Conservation (phyloP, 2,797 vertebrate genomes). For the Rhynchotus rufescens region DNA sequence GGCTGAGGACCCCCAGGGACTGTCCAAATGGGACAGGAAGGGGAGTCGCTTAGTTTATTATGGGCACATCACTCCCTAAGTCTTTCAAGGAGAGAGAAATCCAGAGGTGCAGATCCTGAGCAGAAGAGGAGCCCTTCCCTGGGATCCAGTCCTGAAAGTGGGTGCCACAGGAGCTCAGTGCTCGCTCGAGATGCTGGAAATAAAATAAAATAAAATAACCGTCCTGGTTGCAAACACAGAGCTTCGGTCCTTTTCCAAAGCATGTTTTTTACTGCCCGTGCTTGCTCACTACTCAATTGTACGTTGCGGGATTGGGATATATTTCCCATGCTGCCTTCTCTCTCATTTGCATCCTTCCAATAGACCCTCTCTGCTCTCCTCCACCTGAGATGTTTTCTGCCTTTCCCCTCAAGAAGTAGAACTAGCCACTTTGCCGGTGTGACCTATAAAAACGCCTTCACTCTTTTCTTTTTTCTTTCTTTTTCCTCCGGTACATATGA, state of each 20-base stretch:
- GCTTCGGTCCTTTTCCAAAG: not conserved
- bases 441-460: conserved; percentile 73
- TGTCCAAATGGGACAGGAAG: no score
- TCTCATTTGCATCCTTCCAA: conserved; percentile 60
- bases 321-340: conserved; percentile 56
- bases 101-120: not conserved
- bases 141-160: not conserved
- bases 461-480: not conserved
- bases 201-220: conserved; percentile 45
- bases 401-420: conserved; percentile 57
- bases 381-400: conserved; percentile 43
- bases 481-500: conserved; percentile 66
- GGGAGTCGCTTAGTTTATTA: not conserved
- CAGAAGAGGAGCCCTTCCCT: not conserved
- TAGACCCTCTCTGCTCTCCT: conserved; percentile 45
- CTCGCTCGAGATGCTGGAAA: not conserved
- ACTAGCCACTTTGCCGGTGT: conserved; percentile 67
- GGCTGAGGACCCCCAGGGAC: not conserved
- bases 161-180: not conserved
- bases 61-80: no score
- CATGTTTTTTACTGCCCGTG: conserved; percentile 52
- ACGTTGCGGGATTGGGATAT: conserved; percentile 43
- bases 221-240: conserved; percentile 32
- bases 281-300: conserved; percentile 67
- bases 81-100: not conserved